A percentile compares a stretch with the other conserved stretches of the same genome.
These are phyloP conservation scores for Drosophila nikananu DNA, from an alignment of 1,140 invertebrate genomes.

Conservation along the genomic window DNA sequence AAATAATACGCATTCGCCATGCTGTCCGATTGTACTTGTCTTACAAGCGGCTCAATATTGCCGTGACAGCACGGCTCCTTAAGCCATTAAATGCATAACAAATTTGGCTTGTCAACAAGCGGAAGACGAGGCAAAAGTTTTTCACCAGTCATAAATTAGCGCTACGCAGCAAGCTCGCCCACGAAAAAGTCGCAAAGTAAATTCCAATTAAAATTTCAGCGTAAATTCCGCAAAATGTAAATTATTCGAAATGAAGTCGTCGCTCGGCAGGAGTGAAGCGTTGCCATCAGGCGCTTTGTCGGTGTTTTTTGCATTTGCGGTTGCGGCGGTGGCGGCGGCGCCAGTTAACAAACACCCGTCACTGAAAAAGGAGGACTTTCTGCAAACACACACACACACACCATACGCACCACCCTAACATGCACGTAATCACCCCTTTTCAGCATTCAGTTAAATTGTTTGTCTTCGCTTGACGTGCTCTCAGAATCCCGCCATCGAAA, in stretches of 20 bases:
- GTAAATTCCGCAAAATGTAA: constrained; percentile 82
- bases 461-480: constrained; percentile 74
- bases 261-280: constrained; percentile 34
- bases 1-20: constrained; percentile 32
- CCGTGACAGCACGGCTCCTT: constrained; percentile 49
- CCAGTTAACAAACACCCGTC: constrained; percentile 56
- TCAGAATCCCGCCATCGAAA: constrained; percentile 63
- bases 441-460: constrained; percentile 69
- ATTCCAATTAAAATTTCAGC: constrained; percentile 83
- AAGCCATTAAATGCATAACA: constrained; percentile 79
- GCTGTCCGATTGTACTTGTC: constrained; percentile 28
- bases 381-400: constrained; percentile 10
- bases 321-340: constrained; percentile 54
- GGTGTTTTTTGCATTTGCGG: constrained; percentile 69
- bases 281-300: constrained; percentile 13
- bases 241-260: constrained; percentile 81
- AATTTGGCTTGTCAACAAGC: constrained; percentile 78
- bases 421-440: constrained; percentile 64
- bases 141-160: constrained; percentile 69
- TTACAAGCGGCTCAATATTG: constrained; percentile 43
- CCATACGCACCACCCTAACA: constrained; percentile 1
- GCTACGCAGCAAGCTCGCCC: constrained; percentile 32
- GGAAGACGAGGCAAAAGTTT: constrained; percentile 70
- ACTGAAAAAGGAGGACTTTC: constrained; percentile 21
- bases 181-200: constrained; percentile 72